A percentile compares a stretch with the other conserved stretches of the same genome.
These are phyloP conservation scores for Botia almorhae DNA, from an alignment of 2,797 vertebrate species.

Conservation along the genomic window DNA sequence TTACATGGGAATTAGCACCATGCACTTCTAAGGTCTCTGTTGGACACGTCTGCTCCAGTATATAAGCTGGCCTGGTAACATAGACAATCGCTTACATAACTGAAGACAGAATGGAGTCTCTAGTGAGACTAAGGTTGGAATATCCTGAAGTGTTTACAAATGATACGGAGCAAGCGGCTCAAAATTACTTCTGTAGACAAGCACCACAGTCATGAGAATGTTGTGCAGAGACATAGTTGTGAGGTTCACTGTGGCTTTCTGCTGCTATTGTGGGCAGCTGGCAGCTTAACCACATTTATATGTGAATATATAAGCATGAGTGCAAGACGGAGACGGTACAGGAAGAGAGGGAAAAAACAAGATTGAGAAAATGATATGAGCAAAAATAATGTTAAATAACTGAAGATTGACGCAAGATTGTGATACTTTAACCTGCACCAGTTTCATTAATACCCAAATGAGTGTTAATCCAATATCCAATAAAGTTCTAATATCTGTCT, in stretches of 20 bases:
- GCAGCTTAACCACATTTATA: slow-evolving; percentile 16
- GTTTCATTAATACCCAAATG: neutral
- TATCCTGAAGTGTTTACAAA: slow-evolving; percentile 18
- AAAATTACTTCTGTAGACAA: neutral
- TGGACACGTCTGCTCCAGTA: neutral
- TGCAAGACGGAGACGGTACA: slow-evolving; percentile 27
- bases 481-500: too few species aligned
- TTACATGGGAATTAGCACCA: slow-evolving; percentile 46
- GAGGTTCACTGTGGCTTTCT: slow-evolving; percentile 25
- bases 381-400: neutral
- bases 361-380: neutral
- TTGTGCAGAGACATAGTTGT: neutral
- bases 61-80: slow-evolving; percentile 4
- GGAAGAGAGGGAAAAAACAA: slow-evolving; percentile 1
- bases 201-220: slow-evolving; percentile 2
- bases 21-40: neutral
- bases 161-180: neutral
- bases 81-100: slow-evolving; percentile 25
- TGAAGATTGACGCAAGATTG: neutral
- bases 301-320: neutral
- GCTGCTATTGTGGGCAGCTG: slow-evolving; percentile 32
- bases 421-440: neutral
- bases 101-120: slow-evolving; percentile 3
- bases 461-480: too few species aligned
- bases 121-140: neutral